Conservation (phyloP, 2,888 invertebrate genomes). For the Nezara viridula region DNA sequence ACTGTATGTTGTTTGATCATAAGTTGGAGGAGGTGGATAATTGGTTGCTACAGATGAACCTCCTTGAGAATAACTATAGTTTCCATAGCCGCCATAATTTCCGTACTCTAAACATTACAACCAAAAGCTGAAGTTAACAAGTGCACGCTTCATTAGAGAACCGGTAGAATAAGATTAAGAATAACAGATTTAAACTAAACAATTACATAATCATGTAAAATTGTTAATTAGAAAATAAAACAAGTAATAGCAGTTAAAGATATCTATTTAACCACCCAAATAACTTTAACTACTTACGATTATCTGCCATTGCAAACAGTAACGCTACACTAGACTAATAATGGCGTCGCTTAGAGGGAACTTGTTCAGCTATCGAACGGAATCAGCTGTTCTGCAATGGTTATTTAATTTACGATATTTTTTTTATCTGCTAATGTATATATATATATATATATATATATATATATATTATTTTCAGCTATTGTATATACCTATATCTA, state of each 20-base stretch:
- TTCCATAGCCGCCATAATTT: conserved; percentile 60
- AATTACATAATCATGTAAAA: not conserved
- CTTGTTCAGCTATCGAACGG: conserved; percentile 25
- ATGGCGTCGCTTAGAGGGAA: conserved; percentile 18
- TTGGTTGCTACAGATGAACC: conserved; percentile 62
- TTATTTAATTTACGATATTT: too few relatives aligned
- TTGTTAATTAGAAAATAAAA: not conserved
- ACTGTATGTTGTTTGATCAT: conserved; percentile 64
- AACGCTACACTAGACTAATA: not conserved
- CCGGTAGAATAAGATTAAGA: not conserved
- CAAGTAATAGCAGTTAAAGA: not conserved
- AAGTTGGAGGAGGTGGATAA: conserved; percentile 63
- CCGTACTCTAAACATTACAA: conserved; percentile 59
- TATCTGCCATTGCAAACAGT: conserved; percentile 6
- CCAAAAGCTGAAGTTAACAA: not conserved
- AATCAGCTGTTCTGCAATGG: not conserved
- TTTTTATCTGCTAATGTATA: too few relatives aligned
- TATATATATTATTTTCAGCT: too few relatives aligned
- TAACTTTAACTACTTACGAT: not conserved
- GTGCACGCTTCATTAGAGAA: not conserved
- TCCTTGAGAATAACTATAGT: conserved; percentile 62
- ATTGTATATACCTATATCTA: too few relatives aligned
- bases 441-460: too few relatives aligned
- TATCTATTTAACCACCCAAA: not conserved
- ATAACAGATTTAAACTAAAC: not conserved